Base-by-base conservation (phyloP, 2,888 invertebrate species). In the Andrena flavipes region DNA sequence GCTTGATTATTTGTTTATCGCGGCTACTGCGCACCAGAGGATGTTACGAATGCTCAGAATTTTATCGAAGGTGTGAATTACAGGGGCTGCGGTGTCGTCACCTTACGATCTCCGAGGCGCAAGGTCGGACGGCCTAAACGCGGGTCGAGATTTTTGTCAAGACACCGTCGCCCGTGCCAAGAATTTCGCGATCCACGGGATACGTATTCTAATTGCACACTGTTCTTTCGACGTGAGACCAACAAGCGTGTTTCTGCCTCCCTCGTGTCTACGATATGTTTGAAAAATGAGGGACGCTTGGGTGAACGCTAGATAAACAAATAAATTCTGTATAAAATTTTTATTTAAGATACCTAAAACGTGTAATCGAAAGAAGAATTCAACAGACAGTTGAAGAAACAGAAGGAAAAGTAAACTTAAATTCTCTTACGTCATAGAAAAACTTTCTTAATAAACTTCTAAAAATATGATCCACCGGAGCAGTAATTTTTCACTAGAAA, bases 21-120 rank as follows among this genome's bases (percentile, higher is more conserved):
- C 23, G 48, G 29, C 23, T 42, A 26, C 7, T 51, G 20, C 48
- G 16, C 48, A 62, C 56, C 59, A 69, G 20, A 73, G 33, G 33
- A 70, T 68, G 35, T 60, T 48, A 59, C 79, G 72, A 79, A 82
- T 84, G 68, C 65, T 60, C 65, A 60, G 77, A 62, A 87, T 86
- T 85, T 85, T 82, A 87, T 87, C 73, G 77, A 78, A 69, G 87
- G 35, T 76, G 83, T 84, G 84, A 87, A 87, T 87, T 80, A 65
- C 82, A 42, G 77, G 35, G 68, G 35, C 63, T 49, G 54, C 49
- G 67, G 67, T 76, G 80, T 74, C 85, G 65, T 78, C 87, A 78
- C 85, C 84, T 63, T 84, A 67, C 59, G 75, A 29, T 78, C 71
- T 74, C 60, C 54, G 69, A 48, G 75, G 69, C 65, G 49, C 88